A percentile compares a stretch with the other conserved stretches of the same genome.
These are phyloP conservation scores for Epizoanthus fatuus DNA, from an alignment of 92 coral and sea anemone species.

Conservation along the genomic window DNA sequence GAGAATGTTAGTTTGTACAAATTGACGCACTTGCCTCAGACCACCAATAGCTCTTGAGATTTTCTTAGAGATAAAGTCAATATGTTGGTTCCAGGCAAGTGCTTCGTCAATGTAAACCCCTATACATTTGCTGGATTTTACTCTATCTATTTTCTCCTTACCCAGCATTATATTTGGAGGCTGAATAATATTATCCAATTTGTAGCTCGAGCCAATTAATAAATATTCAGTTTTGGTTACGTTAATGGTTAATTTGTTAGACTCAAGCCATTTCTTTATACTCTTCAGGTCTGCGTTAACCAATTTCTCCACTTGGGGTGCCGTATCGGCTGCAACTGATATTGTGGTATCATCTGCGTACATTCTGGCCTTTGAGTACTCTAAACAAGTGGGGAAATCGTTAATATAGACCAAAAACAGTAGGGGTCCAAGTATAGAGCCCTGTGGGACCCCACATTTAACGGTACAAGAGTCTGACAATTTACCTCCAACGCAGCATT, in stretches of 20 bases:
- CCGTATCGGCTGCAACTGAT: too few relatives aligned
- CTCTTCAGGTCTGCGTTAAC: slow-evolving; percentile 29
- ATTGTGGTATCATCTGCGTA: too few relatives aligned
- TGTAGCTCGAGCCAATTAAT: slow-evolving; percentile 32
- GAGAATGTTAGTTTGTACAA: slow-evolving; percentile 28
- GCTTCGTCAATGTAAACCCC: slow-evolving; percentile 6
- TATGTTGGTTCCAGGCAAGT: slow-evolving; percentile 15
- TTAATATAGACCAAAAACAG: too few relatives aligned
- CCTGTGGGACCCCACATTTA: too few relatives aligned
- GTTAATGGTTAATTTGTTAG: slow-evolving; percentile 51
- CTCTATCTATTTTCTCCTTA: slow-evolving; percentile 22
- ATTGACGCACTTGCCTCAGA: slow-evolving; percentile 55
- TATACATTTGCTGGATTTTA: slow-evolving; percentile 13
- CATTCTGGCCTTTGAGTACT: too few relatives aligned
- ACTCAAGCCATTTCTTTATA: slow-evolving; percentile 34
- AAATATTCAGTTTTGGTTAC: slow-evolving; percentile 54
- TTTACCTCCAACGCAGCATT: background rate
- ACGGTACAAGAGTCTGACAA: too few relatives aligned
- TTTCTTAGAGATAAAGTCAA: slow-evolving; percentile 10
- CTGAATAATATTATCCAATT: slow-evolving; percentile 18
- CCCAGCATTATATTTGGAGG: background rate
- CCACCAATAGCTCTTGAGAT: slow-evolving; percentile 33
- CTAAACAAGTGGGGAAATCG: too few relatives aligned
- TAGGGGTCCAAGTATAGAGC: too few relatives aligned
- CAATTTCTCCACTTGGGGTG: too few relatives aligned